Evolutionary conservation across 2,888 invertebrate genomes (phyloP), one percentile per base, ranked within the genome.

Genomic region (Ophonus ardosiacus): DNA sequence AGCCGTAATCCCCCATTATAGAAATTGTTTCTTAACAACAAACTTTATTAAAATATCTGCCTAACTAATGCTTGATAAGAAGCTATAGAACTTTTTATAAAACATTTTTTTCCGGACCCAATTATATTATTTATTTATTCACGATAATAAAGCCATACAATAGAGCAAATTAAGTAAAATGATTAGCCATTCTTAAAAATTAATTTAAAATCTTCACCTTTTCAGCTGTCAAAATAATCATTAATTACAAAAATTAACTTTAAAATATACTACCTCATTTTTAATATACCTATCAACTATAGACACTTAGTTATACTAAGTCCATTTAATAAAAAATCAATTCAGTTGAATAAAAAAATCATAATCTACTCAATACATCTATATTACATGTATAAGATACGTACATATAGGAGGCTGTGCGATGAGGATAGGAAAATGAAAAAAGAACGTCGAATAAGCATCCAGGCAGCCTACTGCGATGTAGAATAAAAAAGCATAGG

Each of bases 321-420:
- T 78, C 65, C 84, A 84, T 65, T 84, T 84, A 83, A 84, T 84
- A 76, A 78, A 74, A 84, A 84, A 84, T 84, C 84, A 84, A 84
- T 84, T 84, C 83, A 76, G 17, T 31, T 4, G 24, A 56, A 74
- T 31, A 74, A n/a, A 51, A 51, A 51, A 51, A 51, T 51, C 51
- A 13, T n/a, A n/a, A 71, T 71, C 38, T 17, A 2, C 10, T 31
- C 8, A 13, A 51, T 51, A 51, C 43, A 51, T 51, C 43, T 51
- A 51, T 51, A 51, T 51, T 13, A 51, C 10, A 10, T 13, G 61
- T 13, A 51, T 51, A 51, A 8, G 61, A 15, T 17, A 17, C 17
- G 10, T 8, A 61, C 61, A 57, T 15, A 57, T 18, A 61, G 61
- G 3, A 17, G 18, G 18, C 61, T 18, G 21, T 1, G 51, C 21